Conservation (phyloP, 2,888 invertebrate species). For the Tetragnatha montana region DNA sequence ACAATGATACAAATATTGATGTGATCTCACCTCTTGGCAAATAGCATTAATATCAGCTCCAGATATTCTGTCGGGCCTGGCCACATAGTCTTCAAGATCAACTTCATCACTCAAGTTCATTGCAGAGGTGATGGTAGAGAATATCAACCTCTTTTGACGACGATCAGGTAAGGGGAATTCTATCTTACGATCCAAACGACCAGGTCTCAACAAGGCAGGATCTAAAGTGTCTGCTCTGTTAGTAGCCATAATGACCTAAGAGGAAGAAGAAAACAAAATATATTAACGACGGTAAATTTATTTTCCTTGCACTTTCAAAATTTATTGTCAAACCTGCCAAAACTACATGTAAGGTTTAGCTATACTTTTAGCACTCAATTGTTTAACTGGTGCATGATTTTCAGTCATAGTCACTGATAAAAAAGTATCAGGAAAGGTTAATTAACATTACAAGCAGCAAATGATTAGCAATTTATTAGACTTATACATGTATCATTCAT, state of each 20-base stretch:
- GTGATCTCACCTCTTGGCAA: slow-evolving; percentile 88
- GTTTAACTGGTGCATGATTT: no score
- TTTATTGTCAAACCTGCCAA: no score
- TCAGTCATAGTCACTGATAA: no score
- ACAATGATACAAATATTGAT: background rate
- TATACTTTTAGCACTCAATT: no score
- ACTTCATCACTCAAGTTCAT: slow-evolving; percentile 99
- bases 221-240: slow-evolving; percentile 98
- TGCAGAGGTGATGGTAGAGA: slow-evolving; percentile 96
- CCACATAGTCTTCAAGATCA: slow-evolving; percentile 98
- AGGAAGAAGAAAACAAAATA: slow-evolving; percentile 55
- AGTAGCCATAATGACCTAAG: slow-evolving; percentile 92
- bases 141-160: slow-evolving; percentile 92
- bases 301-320: no score
- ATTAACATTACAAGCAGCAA: no score
- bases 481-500: no score
- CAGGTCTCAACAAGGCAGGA: slow-evolving; percentile 96
- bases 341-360: no score
- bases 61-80: slow-evolving; percentile 97
- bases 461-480: no score
- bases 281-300: no score
- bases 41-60: slow-evolving; percentile 99
- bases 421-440: no score
- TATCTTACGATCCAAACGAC: slow-evolving; percentile 97
- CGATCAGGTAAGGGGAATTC: slow-evolving; percentile 98